Base-by-base conservation (phyloP, 1,140 invertebrate species). In the Ceratoteleas bidentatus region DNA sequence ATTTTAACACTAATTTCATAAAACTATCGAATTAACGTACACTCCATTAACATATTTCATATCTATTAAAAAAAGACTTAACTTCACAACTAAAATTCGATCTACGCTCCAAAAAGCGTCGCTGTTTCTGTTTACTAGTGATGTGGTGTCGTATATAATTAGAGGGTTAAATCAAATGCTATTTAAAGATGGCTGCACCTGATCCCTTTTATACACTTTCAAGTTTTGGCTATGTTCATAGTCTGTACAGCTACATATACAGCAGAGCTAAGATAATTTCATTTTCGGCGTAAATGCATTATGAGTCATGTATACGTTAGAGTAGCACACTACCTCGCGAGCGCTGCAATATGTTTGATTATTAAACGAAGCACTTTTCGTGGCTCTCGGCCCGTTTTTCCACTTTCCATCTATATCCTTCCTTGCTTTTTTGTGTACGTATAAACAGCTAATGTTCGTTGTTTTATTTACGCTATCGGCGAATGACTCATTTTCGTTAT, bases 281-380 rank as follows among this genome's bases (percentile, higher is more conserved):
- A 80, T 86, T 87, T 86, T 80, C 79, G 69, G 75, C 72, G 73
- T 87, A 86, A 87, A 84, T 84, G 83, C 83, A 82, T 87, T 87
- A 87, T 81, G 85, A 85, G 83, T 87, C 83, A 74, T 81, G 77
- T 85, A 77, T 57, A 82, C 45, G 57, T 84, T 81, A 69, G 62
- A 69, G 70, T 47, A 73, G 69, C 56, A 76, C 49, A 54, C 72
- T 81, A 79, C 66, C 62, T 80, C 62, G 62, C 73, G 78, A 83
- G 76, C 83, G 79, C 58, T 85, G 81, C 85, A 87, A 84, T 81
- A 84, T 87, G 84, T 85, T 85, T 85, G 86, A 87, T 87, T 87
- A 87, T 85, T 85, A 87, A 87, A 85, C 83, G 85, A 81, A 83
- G 83, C 86, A 85, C 84, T 85, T 83, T 82, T 62, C 78, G 69